Evolutionary conservation across 2,797 vertebrate species (phyloP).

Genomic region (Hyperoplus lanceolatus): DNA sequence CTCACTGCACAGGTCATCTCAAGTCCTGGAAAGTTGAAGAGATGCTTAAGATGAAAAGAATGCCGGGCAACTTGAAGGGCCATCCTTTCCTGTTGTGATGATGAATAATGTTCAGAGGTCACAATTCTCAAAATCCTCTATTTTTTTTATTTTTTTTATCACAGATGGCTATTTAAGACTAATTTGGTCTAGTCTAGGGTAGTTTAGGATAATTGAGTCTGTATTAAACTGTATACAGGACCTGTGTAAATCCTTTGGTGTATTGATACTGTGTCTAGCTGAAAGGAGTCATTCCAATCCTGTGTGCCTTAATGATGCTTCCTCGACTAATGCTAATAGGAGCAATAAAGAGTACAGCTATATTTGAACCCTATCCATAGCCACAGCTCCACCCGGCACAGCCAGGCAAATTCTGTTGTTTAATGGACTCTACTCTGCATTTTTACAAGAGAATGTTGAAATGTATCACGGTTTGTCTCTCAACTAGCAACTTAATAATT

Average conservation of each 20-base stretch:
- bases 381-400: neutral
- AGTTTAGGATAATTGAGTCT: no score
- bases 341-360: neutral
- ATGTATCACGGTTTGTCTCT: neutral
- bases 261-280: neutral
- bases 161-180: no score
- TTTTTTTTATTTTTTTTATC: no score
- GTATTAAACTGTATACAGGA: no score
- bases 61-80: conserved; percentile 13
- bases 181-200: no score
- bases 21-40: conserved; percentile 12
- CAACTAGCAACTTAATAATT: neutral
- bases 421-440: no score
- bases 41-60: conserved; percentile 11
- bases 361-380: neutral
- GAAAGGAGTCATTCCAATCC: no score
- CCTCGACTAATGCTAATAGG: neutral
- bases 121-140: no score
- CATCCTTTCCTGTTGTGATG: neutral
- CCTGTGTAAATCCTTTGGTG: neutral
- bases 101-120: neutral
- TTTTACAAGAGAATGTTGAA: conserved; percentile 1
- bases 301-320: no score
- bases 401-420: neutral
- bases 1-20: conserved; percentile 23